Evolutionary conservation across 2,113 vertebrate species (phyloP), one percentile per base, ranked within the genome.

Genomic region (Hiodon tergisus): DNA sequence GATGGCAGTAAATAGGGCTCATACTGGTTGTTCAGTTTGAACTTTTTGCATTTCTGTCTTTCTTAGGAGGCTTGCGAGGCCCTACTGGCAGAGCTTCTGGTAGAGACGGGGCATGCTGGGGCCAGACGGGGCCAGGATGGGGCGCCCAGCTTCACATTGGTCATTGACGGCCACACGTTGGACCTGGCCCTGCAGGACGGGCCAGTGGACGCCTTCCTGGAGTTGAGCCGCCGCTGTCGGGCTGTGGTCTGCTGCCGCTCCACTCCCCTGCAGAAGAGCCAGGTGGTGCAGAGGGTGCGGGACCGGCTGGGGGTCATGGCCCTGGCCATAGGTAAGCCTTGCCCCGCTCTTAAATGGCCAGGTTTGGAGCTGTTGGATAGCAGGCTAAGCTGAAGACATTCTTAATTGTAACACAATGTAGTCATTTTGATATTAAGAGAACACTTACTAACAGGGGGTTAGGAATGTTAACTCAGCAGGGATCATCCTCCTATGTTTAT

Each of bases 261-360:
- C 54, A 94, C 93, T 0, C 94, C 94, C 0, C 84, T 94, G 66
- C 94, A 95, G 86, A 95, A 95, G 79, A 94, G 93, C n/a, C 80
- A 93, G 63, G 86, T 95, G 80, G 93, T 95, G 5, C 90, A 79
- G 52, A 59, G 93, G 75, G 88, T 94, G 0, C 85, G 87, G 47
- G 89, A 47, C 72, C 88, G 88, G n/a, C 87, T 94, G 2, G 82
- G 80, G 55, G 93, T 93, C 80, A 91, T 92, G 90, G 92, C 93
- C 0, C 78, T 95, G 76, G 94, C 94, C 72, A 79, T 95, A 6
- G 94, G 94, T 95, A 80, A 92, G 80, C 75, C 16, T 4, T 8
- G 16, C 8, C 55, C 31, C 55, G 10, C 1, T 47, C 68, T 4
- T 6, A 8, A 16, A 47, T 13, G 3, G 3, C 52, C 52, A 69